Conservation (phyloP, 2,797 vertebrate species). For the Gadopsis marmoratus region DNA sequence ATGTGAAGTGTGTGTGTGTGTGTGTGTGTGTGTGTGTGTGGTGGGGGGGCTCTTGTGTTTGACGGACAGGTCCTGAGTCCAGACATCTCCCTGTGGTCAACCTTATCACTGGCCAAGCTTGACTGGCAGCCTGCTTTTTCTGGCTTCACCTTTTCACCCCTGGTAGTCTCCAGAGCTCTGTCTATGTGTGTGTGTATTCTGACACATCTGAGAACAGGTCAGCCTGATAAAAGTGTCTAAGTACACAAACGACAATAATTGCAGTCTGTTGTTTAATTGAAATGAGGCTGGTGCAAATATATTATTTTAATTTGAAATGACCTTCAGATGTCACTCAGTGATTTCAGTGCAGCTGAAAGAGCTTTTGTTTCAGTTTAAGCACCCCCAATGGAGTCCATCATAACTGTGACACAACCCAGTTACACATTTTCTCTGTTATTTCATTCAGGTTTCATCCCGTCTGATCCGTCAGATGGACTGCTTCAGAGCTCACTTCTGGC, state of each 20-base stretch:
- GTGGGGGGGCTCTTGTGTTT: conserved; percentile 72
- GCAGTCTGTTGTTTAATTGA: conserved; percentile 47
- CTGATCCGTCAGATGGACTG: conserved; percentile 16
- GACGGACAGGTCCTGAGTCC: conserved; percentile 81
- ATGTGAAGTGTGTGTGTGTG: conserved; percentile 47
- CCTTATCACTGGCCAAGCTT: conserved; percentile 77
- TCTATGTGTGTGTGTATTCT: conserved; percentile 11
- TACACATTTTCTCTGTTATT: conserved; percentile 44
- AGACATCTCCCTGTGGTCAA: conserved; percentile 70
- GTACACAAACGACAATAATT: conserved; percentile 51
- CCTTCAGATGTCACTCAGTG: conserved; percentile 51
- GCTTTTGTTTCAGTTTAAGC: conserved; percentile 37
- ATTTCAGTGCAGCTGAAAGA: conserved; percentile 25
- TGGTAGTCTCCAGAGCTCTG: conserved; percentile 52
- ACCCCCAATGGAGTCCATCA: conserved; percentile 19
- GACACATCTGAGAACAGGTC: conserved; percentile 6
- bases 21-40: background rate
- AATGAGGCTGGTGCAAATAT: conserved; percentile 26
- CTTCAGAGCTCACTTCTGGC: conserved; percentile 3
- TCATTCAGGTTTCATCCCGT: conserved; percentile 29
- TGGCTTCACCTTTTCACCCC: conserved; percentile 67
- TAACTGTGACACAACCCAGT: conserved; percentile 52
- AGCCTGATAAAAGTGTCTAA: conserved; percentile 43
- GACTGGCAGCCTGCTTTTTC: conserved; percentile 79
- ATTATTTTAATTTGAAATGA: conserved; percentile 39